phyloP scores from a whole-genome alignment of 2,113 vertebrate genomes.

The Mus spicilegus region DNA sequence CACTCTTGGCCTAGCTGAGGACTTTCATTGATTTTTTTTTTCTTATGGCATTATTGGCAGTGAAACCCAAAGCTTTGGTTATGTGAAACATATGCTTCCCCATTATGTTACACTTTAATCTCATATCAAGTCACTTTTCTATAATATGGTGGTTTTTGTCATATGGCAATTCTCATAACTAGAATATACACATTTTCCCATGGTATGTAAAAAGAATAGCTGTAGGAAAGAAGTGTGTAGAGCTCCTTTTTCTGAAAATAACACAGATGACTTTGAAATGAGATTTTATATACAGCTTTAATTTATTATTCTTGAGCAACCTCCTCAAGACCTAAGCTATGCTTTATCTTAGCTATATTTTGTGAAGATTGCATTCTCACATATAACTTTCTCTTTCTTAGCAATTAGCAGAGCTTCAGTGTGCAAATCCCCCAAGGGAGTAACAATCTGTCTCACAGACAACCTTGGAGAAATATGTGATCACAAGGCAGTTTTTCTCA shows the following conservation, averaged over 20 bases:
- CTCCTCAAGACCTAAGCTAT: not conserved
- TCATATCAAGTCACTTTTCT: not conserved
- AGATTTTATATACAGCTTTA: constrained; percentile 33
- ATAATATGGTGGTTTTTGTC: not conserved
- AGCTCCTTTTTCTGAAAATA: not conserved
- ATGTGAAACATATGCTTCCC: not conserved
- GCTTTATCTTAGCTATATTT: constrained; percentile 38
- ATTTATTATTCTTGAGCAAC: not conserved
- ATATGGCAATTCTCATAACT: not conserved
- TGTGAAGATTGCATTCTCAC: constrained; percentile 33
- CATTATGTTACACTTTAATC: not conserved
- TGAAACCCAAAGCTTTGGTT: fast-evolving
- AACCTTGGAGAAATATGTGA: constrained; percentile 56
- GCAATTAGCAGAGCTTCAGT: constrained; percentile 52
- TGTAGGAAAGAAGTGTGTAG: not conserved
- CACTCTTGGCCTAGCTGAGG: not conserved
- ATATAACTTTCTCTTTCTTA: constrained; percentile 44
- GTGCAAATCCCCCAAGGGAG: not conserved
- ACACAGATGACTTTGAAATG: not conserved
- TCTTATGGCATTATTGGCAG: not conserved
- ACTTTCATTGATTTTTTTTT: not conserved
- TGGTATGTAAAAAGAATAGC: not conserved
- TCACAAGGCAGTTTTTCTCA: constrained; percentile 48
- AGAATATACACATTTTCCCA: not conserved
- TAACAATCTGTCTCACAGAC: constrained; percentile 44